A percentile compares a stretch with the other conserved stretches of the same genome.
Evolutionary conservation across 2,888 invertebrate species (phyloP).

Genomic region (Drosophila prostipennis): DNA sequence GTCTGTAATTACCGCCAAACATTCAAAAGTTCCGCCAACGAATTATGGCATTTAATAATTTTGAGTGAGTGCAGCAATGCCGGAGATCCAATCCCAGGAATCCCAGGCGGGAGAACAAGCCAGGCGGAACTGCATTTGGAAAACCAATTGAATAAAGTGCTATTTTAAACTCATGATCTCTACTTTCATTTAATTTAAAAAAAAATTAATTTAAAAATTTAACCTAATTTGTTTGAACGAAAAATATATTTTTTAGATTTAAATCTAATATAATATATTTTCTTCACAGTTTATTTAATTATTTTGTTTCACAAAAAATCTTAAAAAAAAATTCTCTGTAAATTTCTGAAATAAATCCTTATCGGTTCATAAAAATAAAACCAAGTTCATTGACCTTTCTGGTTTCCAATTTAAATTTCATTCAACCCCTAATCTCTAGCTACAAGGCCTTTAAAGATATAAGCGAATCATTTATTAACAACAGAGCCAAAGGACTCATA

Average conservation of each 20-base stretch:
- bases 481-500: not conserved
- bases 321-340: too few relatives aligned
- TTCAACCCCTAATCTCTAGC: not conserved
- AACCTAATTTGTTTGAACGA: too few relatives aligned
- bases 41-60: conserved; percentile 64
- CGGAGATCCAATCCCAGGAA: not conserved
- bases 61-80: conserved; percentile 44
- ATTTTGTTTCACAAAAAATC: too few relatives aligned
- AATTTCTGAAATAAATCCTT: too few relatives aligned
- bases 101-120: not conserved
- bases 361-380: not conserved
- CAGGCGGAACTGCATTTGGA: conserved; percentile 6
- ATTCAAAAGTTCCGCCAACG: conserved; percentile 49
- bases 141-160: not conserved
- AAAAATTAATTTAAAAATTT: too few relatives aligned
- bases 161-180: not conserved
- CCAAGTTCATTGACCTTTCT: not conserved
- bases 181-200: not conserved
- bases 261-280: too few relatives aligned
- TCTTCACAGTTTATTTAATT: too few relatives aligned
- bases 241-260: too few relatives aligned
- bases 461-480: not conserved
- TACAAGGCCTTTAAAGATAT: not conserved
- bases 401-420: not conserved
- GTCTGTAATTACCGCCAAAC: conserved; percentile 61